Base-by-base conservation (phyloP, 1,140 invertebrate genomes). In the Caerostris darwini region DNA sequence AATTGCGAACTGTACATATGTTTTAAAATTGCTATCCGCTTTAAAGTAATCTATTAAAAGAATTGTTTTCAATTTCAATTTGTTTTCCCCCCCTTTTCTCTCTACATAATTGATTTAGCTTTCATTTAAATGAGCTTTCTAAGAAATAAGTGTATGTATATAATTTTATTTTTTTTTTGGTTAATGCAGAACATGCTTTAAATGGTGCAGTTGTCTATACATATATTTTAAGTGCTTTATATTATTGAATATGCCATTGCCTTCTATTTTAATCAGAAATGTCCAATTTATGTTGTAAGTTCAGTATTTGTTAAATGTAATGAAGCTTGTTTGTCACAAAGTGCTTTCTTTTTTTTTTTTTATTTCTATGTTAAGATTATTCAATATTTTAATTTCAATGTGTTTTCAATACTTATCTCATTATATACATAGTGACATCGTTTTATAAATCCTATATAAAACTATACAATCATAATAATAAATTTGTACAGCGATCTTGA, bases 151-250 rank as follows among this genome's bases (percentile, higher is more conserved):
- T 34, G 34, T 34, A 34, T 34, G 34, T 34, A 34, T 34, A 34
- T 34, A 77, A 50, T 53, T n/a, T 34, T 34, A 34, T 85, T 5
- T 3, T 85, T 57, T 12, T 56, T 17, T 85, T 56, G n/a, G 12
- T 57, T 57, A 34, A 10, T 34, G 8, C 17, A 17, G 57, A 57
- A 57, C n/a, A 54, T 58, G 57, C 54, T 57, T 34, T 54, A 85
- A 85, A 85, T 85, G 82, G 82, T 85, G 82, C 82, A 7, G 82
- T 85, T 57, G 8, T 57, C n/a, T 85, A 12, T 77, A 12, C 53
- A 50, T 77, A 34, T 34, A 77, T 77, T 77, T 77, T 77, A 34
- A 77, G n/a, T 85, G n/a, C 57, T 14, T 34, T 77, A 50, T 64
- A 17, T 77, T 77, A 77, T 77, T 77, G 71, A 77, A 77, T 77